These are phyloP conservation scores for Drosophila borborema DNA, from an alignment of 2,888 invertebrate genomes.

Conservation along the genomic window DNA sequence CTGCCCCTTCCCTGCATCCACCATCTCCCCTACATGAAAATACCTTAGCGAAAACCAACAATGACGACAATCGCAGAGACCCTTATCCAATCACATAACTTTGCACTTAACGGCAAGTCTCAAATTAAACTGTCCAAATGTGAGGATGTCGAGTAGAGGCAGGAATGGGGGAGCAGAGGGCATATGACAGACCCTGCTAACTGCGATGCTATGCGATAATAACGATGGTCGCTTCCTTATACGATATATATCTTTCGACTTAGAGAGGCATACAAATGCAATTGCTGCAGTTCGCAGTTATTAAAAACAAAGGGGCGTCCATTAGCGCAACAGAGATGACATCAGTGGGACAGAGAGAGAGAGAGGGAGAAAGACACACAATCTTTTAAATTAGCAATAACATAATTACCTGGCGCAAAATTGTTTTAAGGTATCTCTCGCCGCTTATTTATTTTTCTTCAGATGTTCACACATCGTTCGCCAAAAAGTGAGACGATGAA, in stretches of 20 bases:
- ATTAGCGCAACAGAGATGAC: constrained; percentile 14
- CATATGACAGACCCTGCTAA: constrained; percentile 37
- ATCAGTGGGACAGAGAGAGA: not conserved
- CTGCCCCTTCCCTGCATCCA: not conserved
- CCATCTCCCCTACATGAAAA: not conserved
- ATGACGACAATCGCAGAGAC: constrained; percentile 38
- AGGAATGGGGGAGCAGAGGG: not conserved
- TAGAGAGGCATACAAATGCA: constrained; percentile 36
- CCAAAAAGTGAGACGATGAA: constrained; percentile 49
- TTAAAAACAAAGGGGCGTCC: constrained; percentile 46
- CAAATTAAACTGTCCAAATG: constrained; percentile 80
- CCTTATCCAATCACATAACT: constrained; percentile 75
- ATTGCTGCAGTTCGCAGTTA: constrained; percentile 46
- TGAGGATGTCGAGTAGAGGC: constrained; percentile 21
- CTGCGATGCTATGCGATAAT: constrained; percentile 68
- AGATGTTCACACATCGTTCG: constrained; percentile 75
- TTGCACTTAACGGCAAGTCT: constrained; percentile 75
- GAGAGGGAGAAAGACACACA: constrained; percentile 27
- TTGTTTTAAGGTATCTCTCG: constrained; percentile 71
- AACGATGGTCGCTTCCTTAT: constrained; percentile 54
- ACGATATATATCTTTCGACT: constrained; percentile 18
- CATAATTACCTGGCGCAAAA: constrained; percentile 78
- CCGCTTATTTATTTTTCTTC: constrained; percentile 27
- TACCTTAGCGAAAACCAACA: constrained; percentile 11
- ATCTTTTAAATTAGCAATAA: constrained; percentile 76